Evolutionary conservation across 2,888 invertebrate species (phyloP).

Genomic region (Steinernema scapterisci): DNA sequence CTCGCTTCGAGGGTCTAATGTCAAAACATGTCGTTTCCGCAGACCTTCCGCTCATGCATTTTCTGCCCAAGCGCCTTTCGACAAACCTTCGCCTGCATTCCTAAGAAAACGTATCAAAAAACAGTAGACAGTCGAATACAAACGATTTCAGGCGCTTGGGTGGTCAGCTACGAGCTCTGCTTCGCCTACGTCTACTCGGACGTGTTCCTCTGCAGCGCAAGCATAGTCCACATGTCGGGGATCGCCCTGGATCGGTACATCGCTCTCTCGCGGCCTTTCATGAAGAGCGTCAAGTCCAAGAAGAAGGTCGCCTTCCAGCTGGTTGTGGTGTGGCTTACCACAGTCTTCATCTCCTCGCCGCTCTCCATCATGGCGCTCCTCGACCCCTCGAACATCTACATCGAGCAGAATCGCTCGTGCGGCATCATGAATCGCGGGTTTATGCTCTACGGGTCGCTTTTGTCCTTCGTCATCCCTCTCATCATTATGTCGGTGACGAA

Average conservation of each 20-base stretch:
- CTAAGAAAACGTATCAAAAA: too few relatives aligned
- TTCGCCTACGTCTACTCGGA: conserved; percentile 83
- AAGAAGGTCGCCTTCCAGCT: conserved; percentile 80
- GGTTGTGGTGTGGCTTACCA: conserved; percentile 88
- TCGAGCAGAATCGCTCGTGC: conserved; percentile 66
- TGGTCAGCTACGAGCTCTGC: conserved; percentile 69
- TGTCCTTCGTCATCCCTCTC: conserved; percentile 93
- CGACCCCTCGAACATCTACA: conserved; percentile 71
- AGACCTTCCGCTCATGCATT: too few relatives aligned
- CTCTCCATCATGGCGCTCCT: conserved; percentile 73
- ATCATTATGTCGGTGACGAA: conserved; percentile 94
- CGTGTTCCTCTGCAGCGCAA: conserved; percentile 72
- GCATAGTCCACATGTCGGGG: conserved; percentile 73
- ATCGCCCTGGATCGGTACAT: conserved; percentile 78
- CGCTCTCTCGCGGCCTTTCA: conserved; percentile 82
- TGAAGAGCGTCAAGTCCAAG: conserved; percentile 85
- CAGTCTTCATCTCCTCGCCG: conserved; percentile 88
- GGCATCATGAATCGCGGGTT: conserved; percentile 67
- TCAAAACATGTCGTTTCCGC: too few relatives aligned
- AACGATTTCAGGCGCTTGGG: conserved; percentile 57
- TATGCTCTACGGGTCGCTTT: conserved; percentile 78
- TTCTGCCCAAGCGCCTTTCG: too few relatives aligned
- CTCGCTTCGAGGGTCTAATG: too few relatives aligned
- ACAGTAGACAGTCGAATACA: too few relatives aligned
- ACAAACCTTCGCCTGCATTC: too few relatives aligned